These are phyloP conservation scores for Actinopyga echinites DNA, from an alignment of 53 echinoderm and acorn worm species.

Conservation along the genomic window DNA sequence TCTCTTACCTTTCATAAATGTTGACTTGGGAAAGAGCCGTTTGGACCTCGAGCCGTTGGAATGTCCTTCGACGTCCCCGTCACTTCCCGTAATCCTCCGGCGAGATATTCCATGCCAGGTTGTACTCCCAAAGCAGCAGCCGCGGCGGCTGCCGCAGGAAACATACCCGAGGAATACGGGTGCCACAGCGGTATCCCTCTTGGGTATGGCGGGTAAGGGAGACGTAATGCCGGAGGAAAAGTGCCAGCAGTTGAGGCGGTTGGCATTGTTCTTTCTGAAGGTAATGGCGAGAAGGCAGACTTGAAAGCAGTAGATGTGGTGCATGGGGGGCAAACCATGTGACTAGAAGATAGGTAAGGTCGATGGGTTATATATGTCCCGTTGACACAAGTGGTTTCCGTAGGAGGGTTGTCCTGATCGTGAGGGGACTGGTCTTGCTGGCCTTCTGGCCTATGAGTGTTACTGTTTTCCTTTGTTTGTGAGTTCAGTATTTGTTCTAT, in stretches of 20 bases:
- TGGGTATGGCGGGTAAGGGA: constrained; percentile 92
- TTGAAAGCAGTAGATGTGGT: constrained; percentile 78
- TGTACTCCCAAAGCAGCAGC: constrained; percentile 77
- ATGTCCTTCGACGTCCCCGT: constrained; percentile 30
- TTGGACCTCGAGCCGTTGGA: constrained; percentile 63
- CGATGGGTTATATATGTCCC: constrained; percentile 77
- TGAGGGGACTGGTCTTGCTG: constrained; percentile 45
- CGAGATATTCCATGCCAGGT: constrained; percentile 77
- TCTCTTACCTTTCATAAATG: constrained; percentile 54
- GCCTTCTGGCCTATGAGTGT: constrained; percentile 7
- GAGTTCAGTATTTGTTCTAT: constrained; percentile 95
- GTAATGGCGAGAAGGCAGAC: constrained; percentile 95
- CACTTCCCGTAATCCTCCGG: constrained; percentile 50
- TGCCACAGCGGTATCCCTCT: constrained; percentile 92
- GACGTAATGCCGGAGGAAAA: constrained; percentile 72
- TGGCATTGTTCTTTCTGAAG: constrained; percentile 63
- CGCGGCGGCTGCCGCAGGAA: constrained; percentile 66
- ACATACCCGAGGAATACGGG: constrained; percentile 88
- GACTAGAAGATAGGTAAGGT: constrained; percentile 76
- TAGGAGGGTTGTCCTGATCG: constrained; percentile 33
- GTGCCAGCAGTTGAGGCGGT: constrained; percentile 62
- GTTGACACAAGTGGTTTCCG: constrained; percentile 33
- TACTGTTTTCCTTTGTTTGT: constrained; percentile 54
- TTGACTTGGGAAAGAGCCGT: constrained; percentile 79
- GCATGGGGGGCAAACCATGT: constrained; percentile 48